phyloP scores from a whole-genome alignment of 1,140 invertebrate genomes.

The Aphis craccivora region DNA sequence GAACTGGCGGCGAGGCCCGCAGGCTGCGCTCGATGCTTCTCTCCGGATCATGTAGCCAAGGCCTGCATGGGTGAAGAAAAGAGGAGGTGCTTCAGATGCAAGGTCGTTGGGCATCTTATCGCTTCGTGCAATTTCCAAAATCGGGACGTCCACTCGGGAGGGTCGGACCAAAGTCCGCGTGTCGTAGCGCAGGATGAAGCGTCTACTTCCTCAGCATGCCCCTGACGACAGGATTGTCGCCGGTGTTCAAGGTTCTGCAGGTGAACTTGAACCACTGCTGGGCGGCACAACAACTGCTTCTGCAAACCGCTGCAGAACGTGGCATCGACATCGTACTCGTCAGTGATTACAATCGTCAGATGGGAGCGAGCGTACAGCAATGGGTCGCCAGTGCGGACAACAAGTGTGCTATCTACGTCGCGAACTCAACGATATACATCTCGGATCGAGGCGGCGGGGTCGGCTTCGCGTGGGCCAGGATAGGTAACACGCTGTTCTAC shows the following conservation, averaged over 20 bases:
- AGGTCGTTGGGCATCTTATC: not conserved
- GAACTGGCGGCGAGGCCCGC: not conserved
- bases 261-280: not conserved
- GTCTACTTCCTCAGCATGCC: not conserved
- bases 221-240: not conserved
- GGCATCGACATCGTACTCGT: not conserved
- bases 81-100: not conserved
- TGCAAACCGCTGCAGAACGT: not conserved
- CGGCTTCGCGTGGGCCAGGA: not conserved
- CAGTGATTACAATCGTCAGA: not conserved
- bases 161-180: not conserved
- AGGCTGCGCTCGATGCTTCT: not conserved
- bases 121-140: not conserved
- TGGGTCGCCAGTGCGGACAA: not conserved
- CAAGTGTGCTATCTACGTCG: not conserved
- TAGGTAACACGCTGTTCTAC: not conserved
- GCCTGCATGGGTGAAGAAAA: not conserved
- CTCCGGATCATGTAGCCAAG: not conserved
- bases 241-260: not conserved
- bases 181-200: not conserved
- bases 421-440: fast-evolving
- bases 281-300: not conserved
- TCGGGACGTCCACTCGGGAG: not conserved
- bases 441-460: not conserved
- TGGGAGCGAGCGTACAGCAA: not conserved